Conservation (phyloP, 2,797 vertebrate genomes). For the Pseudomugil tenellus region DNA sequence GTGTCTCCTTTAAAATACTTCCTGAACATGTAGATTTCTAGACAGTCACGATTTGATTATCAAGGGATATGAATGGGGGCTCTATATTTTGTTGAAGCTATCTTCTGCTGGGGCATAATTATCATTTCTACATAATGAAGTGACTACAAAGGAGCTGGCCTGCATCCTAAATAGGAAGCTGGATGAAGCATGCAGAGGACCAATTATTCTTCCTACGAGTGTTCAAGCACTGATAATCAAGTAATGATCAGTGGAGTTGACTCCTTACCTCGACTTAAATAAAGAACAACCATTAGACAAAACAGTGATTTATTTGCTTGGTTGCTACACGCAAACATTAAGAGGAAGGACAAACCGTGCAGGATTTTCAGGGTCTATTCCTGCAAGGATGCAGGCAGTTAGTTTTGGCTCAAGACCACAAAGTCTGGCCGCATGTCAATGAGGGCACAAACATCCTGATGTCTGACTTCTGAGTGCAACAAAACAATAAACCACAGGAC, state of each 20-base stretch:
- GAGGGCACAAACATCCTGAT: conserved; percentile 61
- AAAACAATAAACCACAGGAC: conserved; percentile 65
- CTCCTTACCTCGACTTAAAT: conserved; percentile 26
- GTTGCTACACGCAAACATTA: conserved; percentile 11
- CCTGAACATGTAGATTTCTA: conserved; percentile 50
- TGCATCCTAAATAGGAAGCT: conserved; percentile 62
- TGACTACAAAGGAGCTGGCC: conserved; percentile 70
- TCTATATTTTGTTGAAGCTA: conserved; percentile 59
- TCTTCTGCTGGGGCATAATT: conserved; percentile 75
- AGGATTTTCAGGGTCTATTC: conserved; percentile 32
- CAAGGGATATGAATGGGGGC: conserved; percentile 64
- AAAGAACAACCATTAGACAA: conserved; percentile 28
- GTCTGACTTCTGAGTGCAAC: conserved; percentile 69
- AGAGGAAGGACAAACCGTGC: conserved; percentile 49
- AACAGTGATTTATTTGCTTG: conserved; percentile 11
- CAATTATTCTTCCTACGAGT: conserved; percentile 47
- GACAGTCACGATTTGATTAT: conserved; percentile 66
- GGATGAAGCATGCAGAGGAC: conserved; percentile 35
- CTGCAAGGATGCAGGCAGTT: conserved; percentile 59
- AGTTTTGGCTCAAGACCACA: conserved; percentile 61
- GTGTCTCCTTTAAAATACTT: conserved; percentile 40
- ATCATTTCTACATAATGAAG: conserved; percentile 77
- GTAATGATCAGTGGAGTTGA: conserved; percentile 22
- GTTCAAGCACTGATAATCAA: conserved; percentile 31
- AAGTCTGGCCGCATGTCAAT: conserved; percentile 59